Conservation (phyloP, 2,888 invertebrate genomes). For the Perithous albicinctus region DNA sequence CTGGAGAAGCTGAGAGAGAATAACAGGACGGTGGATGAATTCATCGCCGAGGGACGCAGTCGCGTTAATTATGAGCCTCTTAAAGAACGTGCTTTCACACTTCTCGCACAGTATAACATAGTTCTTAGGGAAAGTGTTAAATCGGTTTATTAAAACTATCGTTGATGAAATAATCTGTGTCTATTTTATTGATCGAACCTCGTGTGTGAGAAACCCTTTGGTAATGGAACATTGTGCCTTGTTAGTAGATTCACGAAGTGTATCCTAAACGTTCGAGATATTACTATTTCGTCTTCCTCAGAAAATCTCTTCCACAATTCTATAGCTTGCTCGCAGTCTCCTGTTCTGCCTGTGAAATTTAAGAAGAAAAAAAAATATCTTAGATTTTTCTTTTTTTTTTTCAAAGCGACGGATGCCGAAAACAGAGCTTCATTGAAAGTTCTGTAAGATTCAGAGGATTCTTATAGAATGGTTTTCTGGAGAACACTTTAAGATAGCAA, state of each 20-base stretch:
- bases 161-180: neutral
- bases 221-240: conserved; percentile 82
- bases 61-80: conserved; percentile 89
- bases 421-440: neutral
- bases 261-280: conserved; percentile 79
- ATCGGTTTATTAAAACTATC: conserved; percentile 70
- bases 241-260: conserved; percentile 81
- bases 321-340: conserved; percentile 79
- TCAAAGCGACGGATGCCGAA: neutral
- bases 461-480: neutral
- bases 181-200: conserved; percentile 30
- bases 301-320: conserved; percentile 81
- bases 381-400: neutral
- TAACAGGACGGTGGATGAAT: conserved; percentile 89
- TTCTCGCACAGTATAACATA: conserved; percentile 87
- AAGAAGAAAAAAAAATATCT: neutral
- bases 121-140: conserved; percentile 84
- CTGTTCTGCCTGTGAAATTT: conserved; percentile 73
- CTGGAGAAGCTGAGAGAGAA: conserved; percentile 89
- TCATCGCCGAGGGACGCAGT: conserved; percentile 88
- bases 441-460: neutral
- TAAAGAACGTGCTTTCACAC: conserved; percentile 87
- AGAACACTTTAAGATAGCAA: neutral
- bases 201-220: conserved; percentile 79
- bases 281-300: conserved; percentile 80